Evolutionary conservation across 2,797 vertebrate genomes (phyloP).

Genomic region (Sebastes itinus): DNA sequence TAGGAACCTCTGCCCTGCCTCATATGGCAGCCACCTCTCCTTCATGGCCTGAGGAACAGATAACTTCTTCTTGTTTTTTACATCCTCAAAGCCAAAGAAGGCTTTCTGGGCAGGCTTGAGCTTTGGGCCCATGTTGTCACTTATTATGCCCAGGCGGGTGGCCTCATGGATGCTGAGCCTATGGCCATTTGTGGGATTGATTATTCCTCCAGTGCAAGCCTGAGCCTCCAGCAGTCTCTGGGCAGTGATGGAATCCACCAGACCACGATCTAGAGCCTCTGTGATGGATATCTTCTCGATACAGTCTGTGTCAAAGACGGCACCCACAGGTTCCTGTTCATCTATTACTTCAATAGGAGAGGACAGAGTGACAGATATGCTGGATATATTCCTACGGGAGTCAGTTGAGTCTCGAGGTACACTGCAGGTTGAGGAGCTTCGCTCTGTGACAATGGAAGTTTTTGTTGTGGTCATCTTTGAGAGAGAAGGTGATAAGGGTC

Average conservation of each 20-base stretch:
- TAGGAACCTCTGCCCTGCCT: slow-evolving; percentile 94
- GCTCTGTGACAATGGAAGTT: slow-evolving; percentile 56
- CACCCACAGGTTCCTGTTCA: slow-evolving; percentile 91
- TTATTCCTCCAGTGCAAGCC: slow-evolving; percentile 94
- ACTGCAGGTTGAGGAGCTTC: background rate
- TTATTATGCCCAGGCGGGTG: slow-evolving; percentile 82
- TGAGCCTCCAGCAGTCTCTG: slow-evolving; percentile 96
- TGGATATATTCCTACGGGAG: slow-evolving; percentile 70
- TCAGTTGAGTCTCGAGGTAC: slow-evolving; percentile 73
- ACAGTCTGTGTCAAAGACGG: slow-evolving; percentile 93
- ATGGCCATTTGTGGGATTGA: slow-evolving; percentile 89
- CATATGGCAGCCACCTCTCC: slow-evolving; percentile 95
- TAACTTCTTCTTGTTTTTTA: slow-evolving; percentile 90
- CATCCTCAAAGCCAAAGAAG: slow-evolving; percentile 91
- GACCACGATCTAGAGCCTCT: slow-evolving; percentile 88
- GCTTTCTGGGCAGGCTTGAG: slow-evolving; percentile 95
- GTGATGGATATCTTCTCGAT: slow-evolving; percentile 92
- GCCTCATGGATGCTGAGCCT: slow-evolving; percentile 91
- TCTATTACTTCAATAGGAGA: slow-evolving; percentile 81
- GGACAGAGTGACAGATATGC: slow-evolving; percentile 80
- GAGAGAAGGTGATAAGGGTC: slow-evolving; percentile 49
- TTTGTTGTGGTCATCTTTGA: slow-evolving; percentile 64
- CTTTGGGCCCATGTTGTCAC: slow-evolving; percentile 86
- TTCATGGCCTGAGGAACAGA: slow-evolving; percentile 93
- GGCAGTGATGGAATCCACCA: slow-evolving; percentile 92